These are phyloP conservation scores for Anomalospiza imberbis DNA, from an alignment of 2,797 vertebrate species.

Conservation along the genomic window DNA sequence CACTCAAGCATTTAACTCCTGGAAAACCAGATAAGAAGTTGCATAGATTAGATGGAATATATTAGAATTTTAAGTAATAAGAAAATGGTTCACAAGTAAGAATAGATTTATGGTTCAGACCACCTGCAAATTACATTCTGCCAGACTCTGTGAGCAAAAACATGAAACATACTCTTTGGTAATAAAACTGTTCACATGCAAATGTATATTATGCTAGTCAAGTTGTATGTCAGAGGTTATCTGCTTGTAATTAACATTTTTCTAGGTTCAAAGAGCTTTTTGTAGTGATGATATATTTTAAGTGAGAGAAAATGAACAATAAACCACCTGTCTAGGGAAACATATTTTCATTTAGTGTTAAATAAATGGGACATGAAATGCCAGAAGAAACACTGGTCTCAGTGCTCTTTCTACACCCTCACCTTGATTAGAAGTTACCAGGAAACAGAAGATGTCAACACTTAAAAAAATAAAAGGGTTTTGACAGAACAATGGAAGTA, in stretches of 20 bases:
- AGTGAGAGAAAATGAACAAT: conserved; percentile 21
- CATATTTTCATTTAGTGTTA: background rate
- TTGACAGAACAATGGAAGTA: background rate
- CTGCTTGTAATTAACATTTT: conserved; percentile 37
- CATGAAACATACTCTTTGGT: background rate
- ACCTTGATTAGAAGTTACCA: background rate
- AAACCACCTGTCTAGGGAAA: background rate
- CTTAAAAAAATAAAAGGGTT: background rate
- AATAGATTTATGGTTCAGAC: background rate
- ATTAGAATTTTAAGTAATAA: conserved; percentile 4
- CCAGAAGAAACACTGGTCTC: background rate
- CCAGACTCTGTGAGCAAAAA: background rate
- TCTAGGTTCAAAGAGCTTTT: background rate
- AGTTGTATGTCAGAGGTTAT: background rate
- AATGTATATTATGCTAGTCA: background rate
- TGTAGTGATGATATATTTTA: background rate
- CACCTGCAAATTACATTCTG: background rate
- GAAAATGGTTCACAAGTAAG: background rate
- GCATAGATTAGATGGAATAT: background rate
- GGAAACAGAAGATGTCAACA: background rate
- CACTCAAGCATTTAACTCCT: background rate
- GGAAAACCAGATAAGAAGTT: background rate
- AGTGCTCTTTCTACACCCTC: background rate
- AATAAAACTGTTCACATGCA: conserved; percentile 23
- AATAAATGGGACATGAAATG: conserved; percentile 2